Evolutionary conservation across 2,888 invertebrate species (phyloP), one percentile per base, ranked within the genome.

Genomic region (Alloscopus bannaensis): DNA sequence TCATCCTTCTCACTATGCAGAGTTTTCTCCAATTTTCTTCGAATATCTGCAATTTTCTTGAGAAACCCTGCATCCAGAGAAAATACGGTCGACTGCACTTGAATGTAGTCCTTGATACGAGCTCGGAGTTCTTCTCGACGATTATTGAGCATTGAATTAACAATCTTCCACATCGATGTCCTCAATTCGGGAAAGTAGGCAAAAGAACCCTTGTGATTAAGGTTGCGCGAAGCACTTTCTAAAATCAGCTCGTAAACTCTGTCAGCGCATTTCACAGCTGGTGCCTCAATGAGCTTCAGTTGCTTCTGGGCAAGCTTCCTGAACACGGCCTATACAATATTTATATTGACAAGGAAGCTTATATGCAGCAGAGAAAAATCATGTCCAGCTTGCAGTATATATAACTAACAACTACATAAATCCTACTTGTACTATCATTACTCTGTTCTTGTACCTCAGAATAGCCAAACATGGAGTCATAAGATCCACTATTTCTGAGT

Each of bases 381-480:
- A n/a, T n/a, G n/a, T n/a, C n/a, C n/a, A n/a, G n/a, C n/a, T n/a
- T n/a, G n/a, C n/a, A n/a, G n/a, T n/a, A n/a, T n/a, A n/a, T n/a
- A n/a, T n/a, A n/a, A n/a, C n/a, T n/a, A n/a, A n/a, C n/a, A n/a
- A n/a, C n/a, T n/a, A n/a, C n/a, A n/a, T n/a, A n/a, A n/a, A n/a
- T n/a, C n/a, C n/a, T n/a, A n/a, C n/a, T n/a, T n/a, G n/a, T n/a
- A n/a, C n/a, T n/a, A n/a, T n/a, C n/a, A n/a, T n/a, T n/a, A n/a
- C n/a, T n/a, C n/a, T n/a, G n/a, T n/a, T n/a, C n/a, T n/a, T 22
- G 22, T n/a, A 71, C 72, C 47, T 73, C 73, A 1, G 73, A 65
- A 22, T 73, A 57, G 0, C 42, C 73, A 57, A 73, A 73, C 28
- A 73, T 42, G 26, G 69, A 65, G 18, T 73, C 73, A 20, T 28